Base-by-base conservation (phyloP, 2,888 invertebrate genomes). In the Frankliniella intonsa region DNA sequence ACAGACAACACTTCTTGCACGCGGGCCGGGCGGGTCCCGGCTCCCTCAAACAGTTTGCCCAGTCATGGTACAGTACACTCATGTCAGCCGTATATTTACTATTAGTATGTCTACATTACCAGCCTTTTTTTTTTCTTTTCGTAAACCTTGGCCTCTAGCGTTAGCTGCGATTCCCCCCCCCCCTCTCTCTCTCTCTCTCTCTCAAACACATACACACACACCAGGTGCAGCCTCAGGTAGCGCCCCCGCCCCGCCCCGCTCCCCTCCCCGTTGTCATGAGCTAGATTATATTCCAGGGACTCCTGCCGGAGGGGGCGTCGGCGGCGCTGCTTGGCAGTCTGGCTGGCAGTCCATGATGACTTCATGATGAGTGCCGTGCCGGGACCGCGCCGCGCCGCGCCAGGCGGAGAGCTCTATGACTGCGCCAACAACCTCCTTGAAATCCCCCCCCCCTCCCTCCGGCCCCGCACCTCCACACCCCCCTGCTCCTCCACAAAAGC, bases 261-360 rank as follows among this genome's bases (percentile, higher is more conserved):
- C 25, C 0, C 69, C 25, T 22, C n/a, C 3, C 38, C 38, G 38
- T 38, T 5, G 5, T 38, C 38, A 5, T 38, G 38, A 38, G 38
- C 38, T 38, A 38, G 38, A 38, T 38, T 38, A 2, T 38, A 38
- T 38, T 38, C 38, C 38, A 38, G 38, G 38, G 38, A 38, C 69
- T 76, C 25, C 69, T 7, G 69, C 69, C n/a, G 69, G n/a, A n/a
- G 25, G 22, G 69, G 22, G 11, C 69, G 10, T 12, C 0, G 69
- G 25, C n/a, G 69, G 22, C 69, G 22, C 22, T n/a, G 55, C 55
- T 17, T 12, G 55, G 25, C 69, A 11, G 69, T 25, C 69, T 76
- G 69, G 22, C 69, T 76, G 69, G 11, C 25, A 76, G 69, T 76
- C 69, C 69, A 76, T 76, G 69, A 76, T 76, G 69, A 76, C 69